Conservation (phyloP, 1,140 invertebrate species). For the Drosophila ananassae region DNA sequence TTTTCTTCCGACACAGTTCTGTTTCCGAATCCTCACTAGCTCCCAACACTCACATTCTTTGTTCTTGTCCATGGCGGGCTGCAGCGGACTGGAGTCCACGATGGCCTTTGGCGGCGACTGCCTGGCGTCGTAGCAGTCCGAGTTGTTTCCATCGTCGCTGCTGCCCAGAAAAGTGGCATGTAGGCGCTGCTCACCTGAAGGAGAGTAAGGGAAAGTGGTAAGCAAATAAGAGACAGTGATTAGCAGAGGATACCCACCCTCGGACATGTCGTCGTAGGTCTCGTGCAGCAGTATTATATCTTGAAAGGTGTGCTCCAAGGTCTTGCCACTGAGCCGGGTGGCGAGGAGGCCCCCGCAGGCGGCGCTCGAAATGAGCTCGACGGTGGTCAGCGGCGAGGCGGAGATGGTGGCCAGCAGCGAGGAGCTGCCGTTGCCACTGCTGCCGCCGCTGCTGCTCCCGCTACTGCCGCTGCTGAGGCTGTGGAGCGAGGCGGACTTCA, state of each 20-base stretch:
- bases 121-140: conserved; percentile 84
- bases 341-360: conserved; percentile 77
- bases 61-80: conserved; percentile 97
- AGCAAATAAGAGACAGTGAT: neutral
- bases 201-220: neutral
- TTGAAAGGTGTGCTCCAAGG: conserved; percentile 78
- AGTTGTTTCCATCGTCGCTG: conserved; percentile 83
- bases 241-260: conserved; percentile 83
- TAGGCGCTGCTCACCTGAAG: conserved; percentile 75
- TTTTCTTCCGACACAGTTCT: neutral
- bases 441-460: conserved; percentile 42
- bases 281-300: conserved; percentile 79
- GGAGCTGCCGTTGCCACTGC: conserved; percentile 58
- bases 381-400: conserved; percentile 73
- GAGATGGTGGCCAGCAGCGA: conserved; percentile 82
- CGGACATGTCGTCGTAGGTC: conserved; percentile 86
- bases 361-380: conserved; percentile 75
- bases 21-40: neutral
- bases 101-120: conserved; percentile 94
- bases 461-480: conserved; percentile 74
- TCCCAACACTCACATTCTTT: conserved; percentile 95
- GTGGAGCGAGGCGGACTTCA: conserved; percentile 76
- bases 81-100: conserved; percentile 96
- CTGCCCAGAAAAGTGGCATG: conserved; percentile 79
- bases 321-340: conserved; percentile 73